These are phyloP conservation scores for Apogon hyalosoma DNA, from an alignment of 2,797 vertebrate genomes.

Conservation along the genomic window DNA sequence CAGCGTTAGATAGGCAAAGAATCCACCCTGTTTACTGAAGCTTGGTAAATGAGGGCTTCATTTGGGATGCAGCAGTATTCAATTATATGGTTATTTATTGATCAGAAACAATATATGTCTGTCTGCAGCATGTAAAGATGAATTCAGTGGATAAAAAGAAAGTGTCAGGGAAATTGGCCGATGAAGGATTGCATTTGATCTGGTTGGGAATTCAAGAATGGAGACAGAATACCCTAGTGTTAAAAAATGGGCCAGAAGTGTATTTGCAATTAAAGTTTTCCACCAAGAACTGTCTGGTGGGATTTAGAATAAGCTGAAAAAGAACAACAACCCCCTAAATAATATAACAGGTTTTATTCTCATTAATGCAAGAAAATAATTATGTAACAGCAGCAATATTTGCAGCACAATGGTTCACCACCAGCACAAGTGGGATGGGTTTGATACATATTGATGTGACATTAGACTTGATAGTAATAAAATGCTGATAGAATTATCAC, in stretches of 20 bases:
- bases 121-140: conserved; percentile 79
- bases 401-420: background rate
- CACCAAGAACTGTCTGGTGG: conserved; percentile 67
- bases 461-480: too few relatives aligned
- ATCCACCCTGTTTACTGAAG: conserved; percentile 82
- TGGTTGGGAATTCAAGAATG: conserved; percentile 78
- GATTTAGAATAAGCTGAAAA: conserved; percentile 59
- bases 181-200: conserved; percentile 85
- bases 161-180: conserved; percentile 82
- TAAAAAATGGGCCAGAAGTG: conserved; percentile 68
- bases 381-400: background rate
- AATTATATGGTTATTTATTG: conserved; percentile 86
- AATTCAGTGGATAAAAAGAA: conserved; percentile 80
- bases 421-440: too few relatives aligned
- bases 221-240: conserved; percentile 78
- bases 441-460: too few relatives aligned
- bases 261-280: conserved; percentile 77
- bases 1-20: conserved; percentile 82
- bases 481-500: too few relatives aligned
- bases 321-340: conserved; percentile 44
- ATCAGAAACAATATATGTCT: conserved; percentile 84
- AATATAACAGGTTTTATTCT: conserved; percentile 32
- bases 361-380: background rate
- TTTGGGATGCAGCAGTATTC: conserved; percentile 84
- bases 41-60: conserved; percentile 85